These are phyloP conservation scores for Phoebastria nigripes DNA, from an alignment of 2,797 vertebrate species.

Conservation along the genomic window DNA sequence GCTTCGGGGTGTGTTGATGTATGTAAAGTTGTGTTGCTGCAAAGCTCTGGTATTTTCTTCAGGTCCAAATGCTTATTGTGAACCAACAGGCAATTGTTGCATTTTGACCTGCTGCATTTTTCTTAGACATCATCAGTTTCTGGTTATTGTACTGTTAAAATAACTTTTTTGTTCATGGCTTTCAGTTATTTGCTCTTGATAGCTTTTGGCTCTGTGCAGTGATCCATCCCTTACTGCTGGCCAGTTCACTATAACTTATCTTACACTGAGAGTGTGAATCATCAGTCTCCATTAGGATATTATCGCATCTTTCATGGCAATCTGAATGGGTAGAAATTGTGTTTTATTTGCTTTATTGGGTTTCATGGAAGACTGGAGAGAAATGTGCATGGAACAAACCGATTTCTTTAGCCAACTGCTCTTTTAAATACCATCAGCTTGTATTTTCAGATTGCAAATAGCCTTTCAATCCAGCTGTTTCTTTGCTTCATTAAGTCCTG, in stretches of 20 bases:
- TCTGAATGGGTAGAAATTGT: background rate
- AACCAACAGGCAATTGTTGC: background rate
- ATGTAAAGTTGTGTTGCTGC: background rate
- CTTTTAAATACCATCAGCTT: background rate
- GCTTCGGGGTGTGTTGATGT: fast-evolving
- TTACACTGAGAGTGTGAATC: background rate
- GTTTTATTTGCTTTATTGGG: background rate
- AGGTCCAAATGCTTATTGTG: background rate
- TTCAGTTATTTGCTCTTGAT: background rate
- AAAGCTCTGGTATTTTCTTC: background rate
- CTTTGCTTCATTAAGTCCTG: background rate
- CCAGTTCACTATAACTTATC: background rate
- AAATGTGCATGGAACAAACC: background rate
- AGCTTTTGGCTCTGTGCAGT: background rate
- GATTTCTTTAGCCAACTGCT: background rate
- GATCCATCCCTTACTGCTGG: background rate
- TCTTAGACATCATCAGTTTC: background rate
- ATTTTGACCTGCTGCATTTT: background rate
- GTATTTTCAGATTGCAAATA: background rate
- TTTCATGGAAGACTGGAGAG: background rate
- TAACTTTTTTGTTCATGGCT: background rate
- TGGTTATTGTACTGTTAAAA: background rate
- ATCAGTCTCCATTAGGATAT: background rate
- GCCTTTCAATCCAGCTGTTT: background rate
- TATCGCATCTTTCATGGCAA: background rate